Evolutionary conservation across 2,113 vertebrate species (phyloP).

Genomic region (Caranx ignobilis): DNA sequence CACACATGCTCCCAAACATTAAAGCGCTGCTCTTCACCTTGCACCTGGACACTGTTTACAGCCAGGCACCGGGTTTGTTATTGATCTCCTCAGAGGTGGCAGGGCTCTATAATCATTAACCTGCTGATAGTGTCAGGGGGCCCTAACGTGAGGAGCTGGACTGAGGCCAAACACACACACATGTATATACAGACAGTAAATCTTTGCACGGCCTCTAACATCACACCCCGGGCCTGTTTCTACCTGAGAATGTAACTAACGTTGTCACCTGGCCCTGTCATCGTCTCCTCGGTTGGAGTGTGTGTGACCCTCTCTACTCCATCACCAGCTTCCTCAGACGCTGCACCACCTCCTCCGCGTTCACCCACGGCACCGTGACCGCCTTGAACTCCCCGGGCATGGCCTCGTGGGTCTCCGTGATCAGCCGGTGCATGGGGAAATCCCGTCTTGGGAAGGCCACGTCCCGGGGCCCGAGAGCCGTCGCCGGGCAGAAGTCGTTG

Average conservation of each 20-base stretch:
- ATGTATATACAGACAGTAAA: not conserved
- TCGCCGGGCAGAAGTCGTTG: slow-evolving; percentile 95
- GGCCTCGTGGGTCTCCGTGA: slow-evolving; percentile 88
- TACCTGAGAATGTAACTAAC: slow-evolving; percentile 57
- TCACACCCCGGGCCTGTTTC: slow-evolving; percentile 9
- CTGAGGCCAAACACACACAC: slow-evolving; percentile 6
- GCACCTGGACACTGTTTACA: not conserved
- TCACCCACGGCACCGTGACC: slow-evolving; percentile 91
- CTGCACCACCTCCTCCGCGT: slow-evolving; percentile 86
- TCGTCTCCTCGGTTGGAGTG: not conserved
- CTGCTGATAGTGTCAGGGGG: not conserved
- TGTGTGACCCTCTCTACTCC: slow-evolving; percentile 61
- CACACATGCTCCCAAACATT: not conserved
- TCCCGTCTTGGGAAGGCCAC: slow-evolving; percentile 91
- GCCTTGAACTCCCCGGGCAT: slow-evolving; percentile 89
- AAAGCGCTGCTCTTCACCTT: not conserved
- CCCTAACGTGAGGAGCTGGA: not conserved
- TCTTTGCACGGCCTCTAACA: slow-evolving; percentile 34
- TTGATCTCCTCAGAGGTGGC: not conserved
- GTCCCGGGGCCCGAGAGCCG: slow-evolving; percentile 84
- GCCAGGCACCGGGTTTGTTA: not conserved
- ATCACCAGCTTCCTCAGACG: slow-evolving; percentile 88
- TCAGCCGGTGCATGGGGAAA: slow-evolving; percentile 93
- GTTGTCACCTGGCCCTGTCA: slow-evolving; percentile 16
- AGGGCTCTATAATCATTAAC: slow-evolving; percentile 43